These are phyloP conservation scores for Lepidurus arcticus DNA, from an alignment of 1,140 invertebrate genomes.

Conservation along the genomic window DNA sequence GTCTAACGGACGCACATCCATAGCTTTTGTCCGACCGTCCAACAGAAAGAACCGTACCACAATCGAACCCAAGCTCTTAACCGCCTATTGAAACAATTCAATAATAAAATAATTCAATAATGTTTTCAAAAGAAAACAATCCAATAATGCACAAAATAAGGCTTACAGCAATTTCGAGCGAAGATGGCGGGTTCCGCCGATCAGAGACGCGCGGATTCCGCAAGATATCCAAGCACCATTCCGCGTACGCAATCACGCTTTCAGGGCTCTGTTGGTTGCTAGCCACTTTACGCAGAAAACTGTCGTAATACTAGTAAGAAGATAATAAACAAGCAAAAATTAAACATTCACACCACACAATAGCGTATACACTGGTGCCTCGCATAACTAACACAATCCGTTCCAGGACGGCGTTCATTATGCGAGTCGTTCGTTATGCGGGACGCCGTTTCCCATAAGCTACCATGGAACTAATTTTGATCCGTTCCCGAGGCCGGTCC, in stretches of 20 bases:
- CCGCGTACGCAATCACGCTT: slow-evolving; percentile 61
- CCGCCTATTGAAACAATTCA: slow-evolving; percentile 55
- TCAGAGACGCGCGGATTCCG: slow-evolving; percentile 75
- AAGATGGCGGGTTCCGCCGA: slow-evolving; percentile 75
- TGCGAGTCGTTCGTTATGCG: no score
- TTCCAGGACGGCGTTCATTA: no score
- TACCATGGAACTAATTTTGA: no score
- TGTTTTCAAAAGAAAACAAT: slow-evolving; percentile 26
- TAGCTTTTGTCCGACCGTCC: slow-evolving; percentile 89
- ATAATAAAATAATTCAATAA: slow-evolving; percentile 21
- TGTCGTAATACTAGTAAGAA: slow-evolving; percentile 60
- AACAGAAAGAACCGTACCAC: slow-evolving; percentile 93
- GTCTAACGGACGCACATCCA: slow-evolving; percentile 89
- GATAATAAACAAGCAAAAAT: slow-evolving; percentile 28
- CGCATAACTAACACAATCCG: no score
- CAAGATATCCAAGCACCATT: slow-evolving; percentile 90
- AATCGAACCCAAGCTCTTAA: slow-evolving; percentile 82
- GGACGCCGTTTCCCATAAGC: no score
- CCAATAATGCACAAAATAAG: slow-evolving; percentile 29
- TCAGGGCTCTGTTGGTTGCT: slow-evolving; percentile 55
- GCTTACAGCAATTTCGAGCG: slow-evolving; percentile 83
- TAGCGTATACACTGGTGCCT: no score
- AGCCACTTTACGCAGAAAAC: slow-evolving; percentile 60
- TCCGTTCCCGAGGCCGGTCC: no score
- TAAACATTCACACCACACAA: no score